Conservation (phyloP, 2,113 vertebrate genomes). For the Etheostoma cragini region DNA sequence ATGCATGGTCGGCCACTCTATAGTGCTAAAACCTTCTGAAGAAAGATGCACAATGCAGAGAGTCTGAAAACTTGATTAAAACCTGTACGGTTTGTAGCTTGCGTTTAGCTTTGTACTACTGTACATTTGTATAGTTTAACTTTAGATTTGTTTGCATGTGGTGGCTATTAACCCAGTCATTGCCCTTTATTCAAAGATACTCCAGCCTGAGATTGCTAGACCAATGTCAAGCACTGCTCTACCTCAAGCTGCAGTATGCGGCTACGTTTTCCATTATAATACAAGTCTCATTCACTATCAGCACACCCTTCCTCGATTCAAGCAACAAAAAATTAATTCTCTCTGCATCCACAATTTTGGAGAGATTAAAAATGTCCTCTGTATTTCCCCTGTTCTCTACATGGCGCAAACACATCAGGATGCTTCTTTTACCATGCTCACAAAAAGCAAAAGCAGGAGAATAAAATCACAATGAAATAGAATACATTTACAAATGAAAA, state of each 20-base stretch:
- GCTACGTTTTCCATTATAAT: constrained; percentile 12
- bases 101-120: not conserved
- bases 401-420: constrained; percentile 29
- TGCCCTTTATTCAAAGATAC: not conserved
- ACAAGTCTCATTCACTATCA: constrained; percentile 25
- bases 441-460: constrained; percentile 33
- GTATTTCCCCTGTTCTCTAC: constrained; percentile 16
- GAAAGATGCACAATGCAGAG: constrained; percentile 36
- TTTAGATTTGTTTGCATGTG: not conserved
- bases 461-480: constrained; percentile 24
- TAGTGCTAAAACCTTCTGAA: constrained; percentile 20
- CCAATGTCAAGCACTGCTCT: constrained; percentile 4
- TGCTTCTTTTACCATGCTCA: constrained; percentile 23
- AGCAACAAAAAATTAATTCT: constrained; percentile 37
- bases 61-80: constrained; percentile 19
- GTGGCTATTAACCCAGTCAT: not conserved
- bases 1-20: constrained; percentile 33
- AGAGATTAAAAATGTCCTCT: constrained; percentile 44
- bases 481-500: not conserved
- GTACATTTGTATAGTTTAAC: not conserved
- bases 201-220: not conserved
- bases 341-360: constrained; percentile 24
- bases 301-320: constrained; percentile 31
- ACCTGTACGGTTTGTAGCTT: constrained; percentile 5
- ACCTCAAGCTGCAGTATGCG: not conserved